Conservation (phyloP, 2,797 vertebrate genomes). For the Euphonia xanthogaster region DNA sequence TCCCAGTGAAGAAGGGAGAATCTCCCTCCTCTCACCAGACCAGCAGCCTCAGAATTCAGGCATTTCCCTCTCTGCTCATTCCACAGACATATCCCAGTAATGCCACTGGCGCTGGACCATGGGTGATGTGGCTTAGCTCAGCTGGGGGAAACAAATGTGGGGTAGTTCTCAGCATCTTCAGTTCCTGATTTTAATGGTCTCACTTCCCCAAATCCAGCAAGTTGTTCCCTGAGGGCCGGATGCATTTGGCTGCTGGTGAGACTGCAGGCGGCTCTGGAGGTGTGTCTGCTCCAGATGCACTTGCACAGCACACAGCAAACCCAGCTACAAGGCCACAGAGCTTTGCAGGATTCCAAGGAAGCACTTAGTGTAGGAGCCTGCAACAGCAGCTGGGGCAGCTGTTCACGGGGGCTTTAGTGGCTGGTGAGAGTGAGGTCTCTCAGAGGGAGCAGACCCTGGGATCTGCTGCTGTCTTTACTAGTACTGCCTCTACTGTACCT, state of each 20-base stretch:
- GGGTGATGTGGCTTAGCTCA: neutral
- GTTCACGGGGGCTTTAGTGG: neutral
- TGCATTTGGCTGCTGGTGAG: neutral
- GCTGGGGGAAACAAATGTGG: accelerated
- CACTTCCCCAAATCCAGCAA: neutral
- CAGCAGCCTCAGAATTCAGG: neutral
- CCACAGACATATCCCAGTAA: neutral
- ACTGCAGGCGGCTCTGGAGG: neutral
- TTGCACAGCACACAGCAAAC: neutral
- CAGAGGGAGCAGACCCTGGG: neutral
- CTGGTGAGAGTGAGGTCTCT: neutral
- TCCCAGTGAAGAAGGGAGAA: neutral
- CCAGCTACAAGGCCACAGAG: neutral
- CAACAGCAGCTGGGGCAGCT: neutral
- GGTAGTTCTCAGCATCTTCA: neutral
- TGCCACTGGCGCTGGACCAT: neutral
- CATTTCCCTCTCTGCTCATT: neutral
- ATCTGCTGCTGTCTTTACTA: neutral
- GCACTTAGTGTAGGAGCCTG: neutral
- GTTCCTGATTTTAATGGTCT: neutral
- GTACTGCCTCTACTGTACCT: neutral
- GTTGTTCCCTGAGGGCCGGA: neutral
- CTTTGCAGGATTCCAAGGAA: neutral
- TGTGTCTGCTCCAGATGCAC: neutral
- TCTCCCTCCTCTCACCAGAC: neutral